Evolutionary conservation across 1,140 invertebrate species (phyloP), one percentile per base, ranked within the genome.

Genomic region (Drosophila elegans): DNA sequence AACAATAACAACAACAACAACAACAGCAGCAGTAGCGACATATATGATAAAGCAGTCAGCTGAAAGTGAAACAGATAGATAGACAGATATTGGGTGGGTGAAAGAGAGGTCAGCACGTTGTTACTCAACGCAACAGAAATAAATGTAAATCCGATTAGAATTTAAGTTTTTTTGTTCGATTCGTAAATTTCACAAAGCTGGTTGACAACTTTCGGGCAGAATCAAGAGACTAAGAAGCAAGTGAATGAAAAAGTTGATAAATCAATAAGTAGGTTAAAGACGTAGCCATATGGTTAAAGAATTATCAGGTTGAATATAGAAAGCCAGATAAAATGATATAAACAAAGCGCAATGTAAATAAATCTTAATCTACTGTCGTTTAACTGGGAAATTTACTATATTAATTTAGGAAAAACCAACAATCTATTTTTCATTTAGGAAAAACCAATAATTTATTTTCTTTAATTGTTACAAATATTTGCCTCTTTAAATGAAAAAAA

Each of bases 111-210:
- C 13, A 41, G 27, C 48, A 45, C 9, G 69, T 27, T 51, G 51
- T 74, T 72, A 52, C 57, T 62, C 59, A 82, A 67, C 39, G 55
- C 53, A 66, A 66, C 42, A 60, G 59, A 63, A 59, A 52, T 60
- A 77, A 80, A 78, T 80, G 60, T 84, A 88, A 90, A 77, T 88
- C 85, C 73, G 84, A 88, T 88, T 88, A 88, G 76, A 88, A 61
- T 80, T 89, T 69, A 80, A 83, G 80, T 79, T 83, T 69, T 61
- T 41, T 53, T 32, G 21, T 61, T 25, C 16, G 21, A 29, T 25
- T 61, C 25, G 44, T 49, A 79, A 68, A 73, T 59, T 86, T 80
- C 34, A 39, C 41, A 54, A 42, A 57, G 42, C 45, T 51, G 66
- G 62, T 25, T 57, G 56, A 60, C 52, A 78, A 74, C 78, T 86